Evolutionary conservation across 2,888 invertebrate genomes (phyloP), one percentile per base, ranked within the genome.

Genomic region (Cephus runcator): DNA sequence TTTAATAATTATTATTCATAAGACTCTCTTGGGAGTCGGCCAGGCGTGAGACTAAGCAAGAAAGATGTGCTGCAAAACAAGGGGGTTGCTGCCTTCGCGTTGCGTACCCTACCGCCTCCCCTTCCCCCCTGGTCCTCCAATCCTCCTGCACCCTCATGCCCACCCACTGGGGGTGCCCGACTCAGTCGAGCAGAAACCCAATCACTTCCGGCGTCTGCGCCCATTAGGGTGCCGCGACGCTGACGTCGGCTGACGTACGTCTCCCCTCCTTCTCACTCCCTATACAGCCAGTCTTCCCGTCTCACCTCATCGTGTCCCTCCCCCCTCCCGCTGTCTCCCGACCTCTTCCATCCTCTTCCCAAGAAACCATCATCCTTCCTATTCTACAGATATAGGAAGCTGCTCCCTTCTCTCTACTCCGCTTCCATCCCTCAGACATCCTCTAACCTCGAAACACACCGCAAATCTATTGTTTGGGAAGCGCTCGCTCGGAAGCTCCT

Each of bases 131-230:
- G 69, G 78, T 77, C 80, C 80, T 80, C 81, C 77, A 80, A 80
- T 80, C 79, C 79, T 77, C 81, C 77, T 75, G 78, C 79, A 80
- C 73, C 76, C 75, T 77, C 78, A 69, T 76, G 74, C 78, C 83
- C 85, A 84, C 87, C 86, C 88, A 85, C 86, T 86, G 86, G 84
- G 88, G 87, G 87, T 86, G 88, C 89, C 87, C 88, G 91, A 91
- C 88, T 91, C 92, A 92, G 91, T 91, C 92, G 91, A 91, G 92
- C 91, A 91, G 92, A 93, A 93, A 93, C 92, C 93, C 93, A 93
- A 93, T 93, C 93, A 92, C 93, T 93, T 93, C 93, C 93, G 92
- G 92, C 93, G 93, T 93, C 93, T 92, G 92, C 90, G 90, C 92
- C 92, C 92, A 93, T 93, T 93, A 93, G 92, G 90, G 91, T 90